Evolutionary conservation across 2,888 invertebrate species (phyloP), one percentile per base, ranked within the genome.

Genomic region (Microctonus aethiopoides): DNA sequence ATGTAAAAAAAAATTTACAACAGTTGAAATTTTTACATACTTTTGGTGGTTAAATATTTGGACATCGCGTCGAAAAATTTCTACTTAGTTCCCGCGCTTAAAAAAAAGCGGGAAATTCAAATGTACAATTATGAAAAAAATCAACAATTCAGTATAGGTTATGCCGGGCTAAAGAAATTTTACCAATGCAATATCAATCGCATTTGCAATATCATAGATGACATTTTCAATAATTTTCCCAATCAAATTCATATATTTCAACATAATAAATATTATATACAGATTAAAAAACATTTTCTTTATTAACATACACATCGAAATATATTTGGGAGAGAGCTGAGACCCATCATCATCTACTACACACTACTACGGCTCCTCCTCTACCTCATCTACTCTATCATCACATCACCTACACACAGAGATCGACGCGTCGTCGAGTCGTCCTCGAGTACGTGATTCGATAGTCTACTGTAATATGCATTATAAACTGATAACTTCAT

Each of bases 401-500:
- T n/a, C n/a, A n/a, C n/a, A n/a, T n/a, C n/a, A n/a, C n/a, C n/a
- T n/a, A n/a, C 16, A 46, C 16, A 24, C 29, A 20, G 13, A 46
- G 29, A n/a, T 54, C 63, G 16, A 56, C 26, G 54, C 7, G 16
- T 36, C 7, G 16, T 36, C 63, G 51, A 52, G 36, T 22, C 52
- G 46, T 24, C 34, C 39, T 67, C 60, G 59, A 36, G 56, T 34
- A 2, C 51, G 34, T 29, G 46, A 46, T 46, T 46, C 36, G 62
- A 46, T 46, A 65, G 56, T 41, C 32, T 32, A 64, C n/a, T n/a
- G n/a, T n/a, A n/a, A 39, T 39, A 46, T 46, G 46, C 20, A 6
- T 0, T 39, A 46, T 26, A 72, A 71, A 39, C 64, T 64, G 75
- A 69, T 68, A 76, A 76, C 76, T 76, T 76, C 75, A 72, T 75